Base-by-base conservation (phyloP, 1,140 invertebrate species). In the Cyphomyrmex costatus region DNA sequence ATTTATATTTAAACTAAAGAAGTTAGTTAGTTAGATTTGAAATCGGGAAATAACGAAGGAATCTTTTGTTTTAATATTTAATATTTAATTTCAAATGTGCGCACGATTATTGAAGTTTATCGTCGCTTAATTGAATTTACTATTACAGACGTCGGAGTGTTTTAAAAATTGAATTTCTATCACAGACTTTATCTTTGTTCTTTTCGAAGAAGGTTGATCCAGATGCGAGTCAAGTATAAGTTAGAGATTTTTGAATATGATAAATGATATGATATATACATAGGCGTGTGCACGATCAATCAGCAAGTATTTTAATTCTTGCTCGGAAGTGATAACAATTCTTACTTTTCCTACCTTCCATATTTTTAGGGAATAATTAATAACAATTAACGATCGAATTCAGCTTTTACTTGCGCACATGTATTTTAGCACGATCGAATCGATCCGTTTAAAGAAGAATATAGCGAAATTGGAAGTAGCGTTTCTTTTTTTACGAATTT, bases 311-410 rank as follows among this genome's bases (percentile, higher is more conserved):
- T 77, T 63, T 27, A 61, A 63, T 63, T 77, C 33, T 16, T 42
- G 8, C 24, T 63, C 24, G n/a, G 14, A 5, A 76, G 49, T 6
- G 70, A 42, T 21, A 16, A 61, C 56, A 63, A 24, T 77, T 77
- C 21, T 77, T 42, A 63, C 5, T 77, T 61, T 77, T 77, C n/a
- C 10, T 77, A 36, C 10, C 6, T 46, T 77, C 5, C 33, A 24
- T 27, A 77, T 27, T n/a, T 76, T 27, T n/a, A 60, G 19, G 19
- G 16, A 7, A 76, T 42, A 58, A 58, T 42, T 12, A 16, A 77
- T 42, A 36, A 42, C 8, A 27, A 36, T 5, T 30, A 46, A 46
- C 10, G 24, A 63, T 27, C 2, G 24, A 42, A 61, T 27, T 61
- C 12, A 10, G 8, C 8, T 61, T 60, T 42, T 60, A 58, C 16